phyloP scores from a whole-genome alignment of 2,113 vertebrate species.

The Melanocharis versteri region DNA sequence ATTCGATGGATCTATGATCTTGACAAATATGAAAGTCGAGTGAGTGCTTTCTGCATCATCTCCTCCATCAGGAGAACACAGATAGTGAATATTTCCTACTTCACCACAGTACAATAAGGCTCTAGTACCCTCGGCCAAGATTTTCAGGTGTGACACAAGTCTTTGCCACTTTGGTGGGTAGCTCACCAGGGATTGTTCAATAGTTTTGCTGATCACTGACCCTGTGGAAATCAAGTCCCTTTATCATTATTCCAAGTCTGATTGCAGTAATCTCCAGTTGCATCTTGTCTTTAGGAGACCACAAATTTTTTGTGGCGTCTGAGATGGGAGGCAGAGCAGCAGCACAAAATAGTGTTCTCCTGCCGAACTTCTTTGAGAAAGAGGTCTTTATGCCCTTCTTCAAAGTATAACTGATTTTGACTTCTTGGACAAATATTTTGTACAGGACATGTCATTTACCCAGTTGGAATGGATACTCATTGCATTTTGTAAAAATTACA shows the following conservation, averaged over 20 bases:
- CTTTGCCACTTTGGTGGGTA: neutral
- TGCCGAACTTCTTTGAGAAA: neutral
- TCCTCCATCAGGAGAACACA: neutral
- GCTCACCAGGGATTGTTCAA: neutral
- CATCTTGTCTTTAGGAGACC: neutral
- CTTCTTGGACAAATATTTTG: neutral
- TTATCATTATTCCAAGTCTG: neutral
- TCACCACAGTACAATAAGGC: neutral
- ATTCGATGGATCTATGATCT: neutral
- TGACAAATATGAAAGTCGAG: neutral
- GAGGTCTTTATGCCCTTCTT: neutral
- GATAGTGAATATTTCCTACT: neutral
- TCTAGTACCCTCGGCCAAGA: neutral
- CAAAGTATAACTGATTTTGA: neutral
- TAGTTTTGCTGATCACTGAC: neutral
- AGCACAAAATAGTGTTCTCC: neutral
- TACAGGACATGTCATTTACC: neutral
- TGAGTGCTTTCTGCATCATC: neutral
- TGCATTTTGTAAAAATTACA: neutral
- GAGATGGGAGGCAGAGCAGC: neutral
- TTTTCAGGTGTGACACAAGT: neutral
- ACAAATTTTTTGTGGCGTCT: neutral
- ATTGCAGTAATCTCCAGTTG: neutral
- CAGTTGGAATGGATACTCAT: neutral
- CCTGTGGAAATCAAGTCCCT: neutral